phyloP scores from a whole-genome alignment of 2,113 vertebrate species.

The Tyrannus savana region DNA sequence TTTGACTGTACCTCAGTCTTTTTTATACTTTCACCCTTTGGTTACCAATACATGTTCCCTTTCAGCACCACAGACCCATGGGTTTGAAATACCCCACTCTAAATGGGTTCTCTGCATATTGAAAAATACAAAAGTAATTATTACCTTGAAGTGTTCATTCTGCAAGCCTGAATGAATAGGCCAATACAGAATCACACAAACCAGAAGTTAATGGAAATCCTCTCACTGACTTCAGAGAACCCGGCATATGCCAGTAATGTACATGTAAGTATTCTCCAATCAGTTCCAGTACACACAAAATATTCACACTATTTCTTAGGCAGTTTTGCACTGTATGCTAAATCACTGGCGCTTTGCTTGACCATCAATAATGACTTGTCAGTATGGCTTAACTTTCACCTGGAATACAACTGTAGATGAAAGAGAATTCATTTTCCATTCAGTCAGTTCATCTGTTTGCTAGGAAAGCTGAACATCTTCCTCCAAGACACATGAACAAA shows the following conservation, averaged over 20 bases:
- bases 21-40: neutral
- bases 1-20: neutral
- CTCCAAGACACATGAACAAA: neutral
- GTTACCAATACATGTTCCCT: neutral
- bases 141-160: neutral
- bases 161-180: neutral
- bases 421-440: neutral
- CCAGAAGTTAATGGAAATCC: neutral
- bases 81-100: neutral
- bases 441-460: neutral
- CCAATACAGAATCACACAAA: neutral
- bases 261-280: neutral
- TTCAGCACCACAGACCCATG: neutral
- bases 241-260: neutral
- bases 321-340: neutral
- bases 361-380: neutral
- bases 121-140: neutral
- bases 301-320: fast-evolving
- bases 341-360: neutral
- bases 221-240: neutral
- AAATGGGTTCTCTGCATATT: neutral
- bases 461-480: neutral
- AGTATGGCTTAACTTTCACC: neutral
- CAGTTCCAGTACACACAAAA: neutral
- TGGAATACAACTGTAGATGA: neutral